Evolutionary conservation across 2,888 invertebrate species (phyloP).

Genomic region (Agonopterix arenella): DNA sequence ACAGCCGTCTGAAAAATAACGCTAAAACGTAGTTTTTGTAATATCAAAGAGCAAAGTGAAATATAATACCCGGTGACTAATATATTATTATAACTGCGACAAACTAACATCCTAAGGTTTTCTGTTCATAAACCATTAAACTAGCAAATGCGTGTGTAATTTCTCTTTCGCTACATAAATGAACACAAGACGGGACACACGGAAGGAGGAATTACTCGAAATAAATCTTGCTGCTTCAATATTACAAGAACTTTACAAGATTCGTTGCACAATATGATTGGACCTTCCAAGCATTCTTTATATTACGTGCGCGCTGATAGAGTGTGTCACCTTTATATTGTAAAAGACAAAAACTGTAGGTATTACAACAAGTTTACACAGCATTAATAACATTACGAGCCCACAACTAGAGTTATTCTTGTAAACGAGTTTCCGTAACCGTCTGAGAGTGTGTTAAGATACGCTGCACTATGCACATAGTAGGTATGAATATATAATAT

Average conservation of each 20-base stretch:
- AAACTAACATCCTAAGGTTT: too few species aligned
- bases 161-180: constrained; percentile 61
- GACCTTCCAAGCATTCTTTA: constrained; percentile 73
- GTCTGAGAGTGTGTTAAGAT: constrained; percentile 69
- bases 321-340: constrained; percentile 75
- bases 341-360: constrained; percentile 29
- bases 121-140: not conserved
- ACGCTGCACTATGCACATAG: constrained; percentile 74
- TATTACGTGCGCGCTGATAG: constrained; percentile 53
- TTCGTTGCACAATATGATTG: constrained; percentile 77
- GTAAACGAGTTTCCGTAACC: constrained; percentile 63
- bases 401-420: constrained; percentile 48
- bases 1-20: constrained; percentile 72
- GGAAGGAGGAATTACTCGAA: constrained; percentile 66
- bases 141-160: constrained; percentile 48
- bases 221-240: constrained; percentile 72
- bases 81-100: not conserved
- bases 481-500: constrained; percentile 74
- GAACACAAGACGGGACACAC: constrained; percentile 66
- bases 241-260: constrained; percentile 77
- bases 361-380: constrained; percentile 27
- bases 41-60: constrained; percentile 67
- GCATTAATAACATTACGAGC: constrained; percentile 37
- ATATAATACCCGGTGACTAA: not conserved
- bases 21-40: constrained; percentile 67